These are phyloP conservation scores for Acronicta aceris DNA, from an alignment of 2,888 invertebrate genomes.

Conservation along the genomic window DNA sequence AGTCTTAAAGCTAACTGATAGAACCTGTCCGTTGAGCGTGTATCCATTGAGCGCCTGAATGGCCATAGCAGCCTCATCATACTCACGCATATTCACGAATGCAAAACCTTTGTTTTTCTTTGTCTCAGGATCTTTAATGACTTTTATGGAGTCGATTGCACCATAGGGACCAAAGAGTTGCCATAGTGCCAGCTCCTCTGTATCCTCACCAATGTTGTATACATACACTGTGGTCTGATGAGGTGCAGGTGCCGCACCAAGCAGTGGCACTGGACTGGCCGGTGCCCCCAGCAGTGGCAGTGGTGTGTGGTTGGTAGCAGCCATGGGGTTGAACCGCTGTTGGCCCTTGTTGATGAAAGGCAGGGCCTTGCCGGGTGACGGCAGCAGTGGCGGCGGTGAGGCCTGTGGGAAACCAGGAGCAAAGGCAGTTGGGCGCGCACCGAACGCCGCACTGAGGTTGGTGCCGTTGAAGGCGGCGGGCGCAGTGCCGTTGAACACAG, in stretches of 20 bases:
- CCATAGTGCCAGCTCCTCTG: conserved; percentile 87
- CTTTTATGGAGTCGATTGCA: conserved; percentile 88
- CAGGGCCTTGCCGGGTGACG: conserved; percentile 86
- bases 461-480: conserved; percentile 81
- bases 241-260: conserved; percentile 77
- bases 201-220: conserved; percentile 88
- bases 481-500: conserved; percentile 79
- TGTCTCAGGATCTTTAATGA: conserved; percentile 88
- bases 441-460: conserved; percentile 78
- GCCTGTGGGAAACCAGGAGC: conserved; percentile 83
- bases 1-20: conserved; percentile 89
- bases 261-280: conserved; percentile 82
- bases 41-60: conserved; percentile 88
- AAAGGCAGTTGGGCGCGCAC: conserved; percentile 78
- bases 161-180: conserved; percentile 88
- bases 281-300: conserved; percentile 83
- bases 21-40: conserved; percentile 88
- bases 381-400: conserved; percentile 84
- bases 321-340: conserved; percentile 87
- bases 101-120: conserved; percentile 89
- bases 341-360: conserved; percentile 87
- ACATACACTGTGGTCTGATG: conserved; percentile 88
- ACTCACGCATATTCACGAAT: conserved; percentile 88
- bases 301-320: conserved; percentile 82
- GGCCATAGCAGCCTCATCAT: conserved; percentile 88